Conservation (phyloP, 2,113 vertebrate species). For the Nymphicus hollandicus region DNA sequence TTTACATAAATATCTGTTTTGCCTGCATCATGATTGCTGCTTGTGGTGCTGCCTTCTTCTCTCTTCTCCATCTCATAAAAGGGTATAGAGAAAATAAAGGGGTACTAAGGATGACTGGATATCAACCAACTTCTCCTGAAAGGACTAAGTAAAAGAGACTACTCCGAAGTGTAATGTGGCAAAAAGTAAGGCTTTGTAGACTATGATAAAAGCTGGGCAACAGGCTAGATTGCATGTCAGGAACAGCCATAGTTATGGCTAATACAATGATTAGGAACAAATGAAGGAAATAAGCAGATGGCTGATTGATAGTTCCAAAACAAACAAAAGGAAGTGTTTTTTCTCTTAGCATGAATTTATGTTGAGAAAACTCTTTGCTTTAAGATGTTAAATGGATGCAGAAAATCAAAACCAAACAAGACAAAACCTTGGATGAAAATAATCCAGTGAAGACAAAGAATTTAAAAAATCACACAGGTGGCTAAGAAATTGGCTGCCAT, state of each 20-base stretch:
- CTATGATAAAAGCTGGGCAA: background rate
- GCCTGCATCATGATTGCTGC: background rate
- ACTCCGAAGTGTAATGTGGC: background rate
- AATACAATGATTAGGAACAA: background rate
- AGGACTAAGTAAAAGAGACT: background rate
- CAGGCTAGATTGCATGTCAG: rapidly evolving
- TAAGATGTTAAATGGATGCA: background rate
- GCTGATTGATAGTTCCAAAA: background rate
- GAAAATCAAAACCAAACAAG: background rate
- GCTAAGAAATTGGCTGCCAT: background rate
- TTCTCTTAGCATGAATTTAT: background rate
- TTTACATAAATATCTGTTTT: background rate
- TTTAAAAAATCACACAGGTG: rapidly evolving
- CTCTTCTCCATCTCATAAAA: background rate
- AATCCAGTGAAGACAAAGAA: background rate
- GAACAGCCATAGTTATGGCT: background rate
- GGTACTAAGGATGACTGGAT: rapidly evolving
- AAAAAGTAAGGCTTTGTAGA: background rate
- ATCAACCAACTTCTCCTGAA: background rate
- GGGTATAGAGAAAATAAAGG: background rate
- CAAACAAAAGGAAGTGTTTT: background rate
- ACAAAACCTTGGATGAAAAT: background rate
- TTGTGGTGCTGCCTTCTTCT: background rate
- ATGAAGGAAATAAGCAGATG: background rate
- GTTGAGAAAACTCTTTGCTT: background rate